These are phyloP conservation scores for Scaptomyza pallida DNA, from an alignment of 1,140 invertebrate genomes.

Conservation along the genomic window DNA sequence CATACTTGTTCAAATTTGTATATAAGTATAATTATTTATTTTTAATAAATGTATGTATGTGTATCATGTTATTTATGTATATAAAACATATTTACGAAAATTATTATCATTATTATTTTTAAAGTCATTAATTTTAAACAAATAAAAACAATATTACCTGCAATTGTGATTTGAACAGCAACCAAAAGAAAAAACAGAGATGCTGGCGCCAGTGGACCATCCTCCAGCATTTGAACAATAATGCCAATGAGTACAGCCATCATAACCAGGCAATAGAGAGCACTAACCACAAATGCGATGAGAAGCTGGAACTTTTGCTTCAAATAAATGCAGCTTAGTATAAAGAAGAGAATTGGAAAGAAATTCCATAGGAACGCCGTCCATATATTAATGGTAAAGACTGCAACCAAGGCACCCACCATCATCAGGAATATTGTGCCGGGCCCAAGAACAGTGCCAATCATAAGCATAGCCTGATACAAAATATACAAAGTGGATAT, in stretches of 20 bases:
- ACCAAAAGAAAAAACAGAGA: constrained; percentile 90
- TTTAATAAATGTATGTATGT: too few relatives aligned
- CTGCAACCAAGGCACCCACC: constrained; percentile 93
- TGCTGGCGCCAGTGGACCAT: constrained; percentile 91
- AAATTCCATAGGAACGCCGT: constrained; percentile 92
- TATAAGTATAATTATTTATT: too few relatives aligned
- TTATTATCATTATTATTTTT: too few relatives aligned
- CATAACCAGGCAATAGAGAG: constrained; percentile 95
- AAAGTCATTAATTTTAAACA: too few relatives aligned
- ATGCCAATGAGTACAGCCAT: constrained; percentile 96
- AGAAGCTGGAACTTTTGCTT: constrained; percentile 90
- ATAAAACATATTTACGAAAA: too few relatives aligned
- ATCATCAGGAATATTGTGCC: constrained; percentile 96
- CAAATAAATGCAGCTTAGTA: constrained; percentile 89
- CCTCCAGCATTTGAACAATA: constrained; percentile 90
- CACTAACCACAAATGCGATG: constrained; percentile 90
- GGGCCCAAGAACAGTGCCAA: constrained; percentile 81
- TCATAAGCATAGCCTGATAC: constrained; percentile 90
- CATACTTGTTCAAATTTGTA: too few relatives aligned
- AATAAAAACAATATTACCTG: constrained; percentile 67
- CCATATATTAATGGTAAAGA: constrained; percentile 91
- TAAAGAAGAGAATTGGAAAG: constrained; percentile 90
- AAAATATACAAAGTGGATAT: constrained; percentile 93
- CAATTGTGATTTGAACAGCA: constrained; percentile 87
- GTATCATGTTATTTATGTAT: too few relatives aligned